These are phyloP conservation scores for Flexamia atlantica DNA, from an alignment of 2,888 invertebrate genomes.

Conservation along the genomic window DNA sequence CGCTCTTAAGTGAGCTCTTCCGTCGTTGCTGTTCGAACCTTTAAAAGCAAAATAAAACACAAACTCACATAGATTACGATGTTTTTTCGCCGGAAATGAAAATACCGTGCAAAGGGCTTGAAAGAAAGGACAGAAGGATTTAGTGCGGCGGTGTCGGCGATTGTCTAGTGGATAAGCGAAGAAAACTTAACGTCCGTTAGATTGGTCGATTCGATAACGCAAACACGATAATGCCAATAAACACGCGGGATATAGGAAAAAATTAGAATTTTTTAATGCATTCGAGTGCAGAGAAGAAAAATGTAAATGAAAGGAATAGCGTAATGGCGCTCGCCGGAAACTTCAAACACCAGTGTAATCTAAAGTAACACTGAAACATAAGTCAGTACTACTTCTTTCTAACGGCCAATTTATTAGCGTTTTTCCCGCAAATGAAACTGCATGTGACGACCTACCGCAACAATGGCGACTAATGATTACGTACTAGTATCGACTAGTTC, in stretches of 20 bases:
- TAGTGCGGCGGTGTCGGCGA: neutral
- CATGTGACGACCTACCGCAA: constrained; percentile 63
- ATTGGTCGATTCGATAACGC: constrained; percentile 48
- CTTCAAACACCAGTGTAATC: constrained; percentile 59
- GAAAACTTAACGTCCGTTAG: constrained; percentile 45
- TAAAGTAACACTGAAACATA: constrained; percentile 59
- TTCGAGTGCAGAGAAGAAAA: constrained; percentile 58
- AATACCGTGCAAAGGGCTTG: constrained; percentile 27
- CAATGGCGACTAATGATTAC: constrained; percentile 62
- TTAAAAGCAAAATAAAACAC: neutral
- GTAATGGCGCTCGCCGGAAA: constrained; percentile 48
- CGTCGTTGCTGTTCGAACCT: neutral
- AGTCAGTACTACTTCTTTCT: constrained; percentile 61
- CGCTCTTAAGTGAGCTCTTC: neutral
- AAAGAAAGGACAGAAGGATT: constrained; percentile 13
- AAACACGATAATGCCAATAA: constrained; percentile 50
- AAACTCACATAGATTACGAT: neutral
- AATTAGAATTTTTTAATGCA: constrained; percentile 56
- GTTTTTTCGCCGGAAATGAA: neutral
- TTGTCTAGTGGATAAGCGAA: constrained; percentile 41
- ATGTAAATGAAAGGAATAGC: constrained; percentile 59
- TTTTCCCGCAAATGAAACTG: constrained; percentile 60
- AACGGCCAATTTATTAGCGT: constrained; percentile 60
- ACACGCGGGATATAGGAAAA: constrained; percentile 50
- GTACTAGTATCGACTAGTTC: constrained; percentile 58